These are phyloP conservation scores for Philypnodon macrostomus DNA, from an alignment of 2,797 vertebrate genomes.

Conservation along the genomic window DNA sequence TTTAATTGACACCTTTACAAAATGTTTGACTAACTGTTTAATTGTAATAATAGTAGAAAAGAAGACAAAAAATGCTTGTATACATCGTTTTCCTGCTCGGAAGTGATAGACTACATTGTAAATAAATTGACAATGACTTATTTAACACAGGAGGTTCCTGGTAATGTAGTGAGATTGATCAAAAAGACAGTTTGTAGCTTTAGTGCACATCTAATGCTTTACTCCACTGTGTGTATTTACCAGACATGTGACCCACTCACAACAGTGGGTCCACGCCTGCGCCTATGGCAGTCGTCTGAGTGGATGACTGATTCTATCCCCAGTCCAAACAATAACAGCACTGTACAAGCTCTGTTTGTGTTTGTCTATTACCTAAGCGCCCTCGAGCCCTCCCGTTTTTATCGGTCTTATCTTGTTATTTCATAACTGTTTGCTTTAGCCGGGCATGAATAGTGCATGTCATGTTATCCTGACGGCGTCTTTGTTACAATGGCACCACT, in stretches of 20 bases:
- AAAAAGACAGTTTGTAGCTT: slow-evolving; percentile 38
- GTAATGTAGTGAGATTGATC: slow-evolving; percentile 59
- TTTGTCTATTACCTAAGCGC: slow-evolving; percentile 80
- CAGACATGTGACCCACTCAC: slow-evolving; percentile 64
- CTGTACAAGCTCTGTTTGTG: slow-evolving; percentile 80
- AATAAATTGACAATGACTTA: slow-evolving; percentile 41
- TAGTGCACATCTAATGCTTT: slow-evolving; percentile 58
- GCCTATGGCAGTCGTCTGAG: slow-evolving; percentile 65
- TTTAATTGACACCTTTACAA: no score
- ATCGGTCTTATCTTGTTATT: slow-evolving; percentile 80
- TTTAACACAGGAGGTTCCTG: slow-evolving; percentile 63
- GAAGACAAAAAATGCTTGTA: no score
- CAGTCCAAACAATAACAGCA: slow-evolving; percentile 83
- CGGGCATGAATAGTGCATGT: slow-evolving; percentile 73
- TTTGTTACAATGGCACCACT: slow-evolving; percentile 72
- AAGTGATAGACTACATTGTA: slow-evolving; percentile 11
- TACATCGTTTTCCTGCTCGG: no score
- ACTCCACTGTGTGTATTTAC: slow-evolving; percentile 67
- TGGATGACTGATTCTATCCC: slow-evolving; percentile 71
- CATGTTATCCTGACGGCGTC: slow-evolving; percentile 66
- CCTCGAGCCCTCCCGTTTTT: slow-evolving; percentile 52
- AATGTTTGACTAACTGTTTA: no score
- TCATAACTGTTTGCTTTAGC: slow-evolving; percentile 80
- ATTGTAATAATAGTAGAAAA: no score
- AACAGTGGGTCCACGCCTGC: slow-evolving; percentile 60